Conservation (phyloP, 2,888 invertebrate genomes). For the Crossocerus cetratus region DNA sequence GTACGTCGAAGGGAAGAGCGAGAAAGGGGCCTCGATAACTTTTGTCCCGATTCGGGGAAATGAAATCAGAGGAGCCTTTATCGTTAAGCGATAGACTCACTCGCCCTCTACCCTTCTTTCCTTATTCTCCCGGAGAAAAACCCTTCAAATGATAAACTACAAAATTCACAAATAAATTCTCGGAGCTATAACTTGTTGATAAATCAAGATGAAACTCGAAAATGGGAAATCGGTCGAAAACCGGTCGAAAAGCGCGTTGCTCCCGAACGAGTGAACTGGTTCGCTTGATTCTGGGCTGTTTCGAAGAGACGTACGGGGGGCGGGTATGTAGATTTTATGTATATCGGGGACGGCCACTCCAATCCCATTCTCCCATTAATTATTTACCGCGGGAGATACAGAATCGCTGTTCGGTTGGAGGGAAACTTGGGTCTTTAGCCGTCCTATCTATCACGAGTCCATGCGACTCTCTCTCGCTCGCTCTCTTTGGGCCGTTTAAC, state of each 20-base stretch:
- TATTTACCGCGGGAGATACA: constrained; percentile 49
- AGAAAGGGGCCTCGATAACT: constrained; percentile 59
- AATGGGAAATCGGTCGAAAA: too few relatives aligned
- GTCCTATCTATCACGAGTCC: constrained; percentile 37
- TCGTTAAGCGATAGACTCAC: constrained; percentile 40
- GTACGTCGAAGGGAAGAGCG: constrained; percentile 42
- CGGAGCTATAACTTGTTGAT: too few relatives aligned
- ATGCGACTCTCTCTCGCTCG: too few relatives aligned
- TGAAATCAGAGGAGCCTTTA: constrained; percentile 60
- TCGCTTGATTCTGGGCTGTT: too few relatives aligned
- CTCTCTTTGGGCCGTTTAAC: too few relatives aligned
- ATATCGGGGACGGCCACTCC: constrained; percentile 1
- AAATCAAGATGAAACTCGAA: too few relatives aligned
- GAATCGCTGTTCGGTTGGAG: constrained; percentile 32
- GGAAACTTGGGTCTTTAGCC: constrained; percentile 40
- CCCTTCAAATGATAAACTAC: too few relatives aligned
- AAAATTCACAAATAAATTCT: too few relatives aligned
- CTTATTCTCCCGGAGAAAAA: not conserved
- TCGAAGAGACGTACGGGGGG: constrained; percentile 1
- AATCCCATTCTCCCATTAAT: constrained; percentile 46
- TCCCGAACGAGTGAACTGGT: too few relatives aligned
- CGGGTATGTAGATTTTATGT: constrained; percentile 1
- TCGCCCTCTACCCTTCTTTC: constrained; percentile 10
- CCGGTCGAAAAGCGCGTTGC: too few relatives aligned
- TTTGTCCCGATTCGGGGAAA: constrained; percentile 55